Percentiles rank a stretch among this genome's conserved stretches.
phyloP scores from a whole-genome alignment of 1,140 invertebrate species.

The Helicoverpa armigera region DNA sequence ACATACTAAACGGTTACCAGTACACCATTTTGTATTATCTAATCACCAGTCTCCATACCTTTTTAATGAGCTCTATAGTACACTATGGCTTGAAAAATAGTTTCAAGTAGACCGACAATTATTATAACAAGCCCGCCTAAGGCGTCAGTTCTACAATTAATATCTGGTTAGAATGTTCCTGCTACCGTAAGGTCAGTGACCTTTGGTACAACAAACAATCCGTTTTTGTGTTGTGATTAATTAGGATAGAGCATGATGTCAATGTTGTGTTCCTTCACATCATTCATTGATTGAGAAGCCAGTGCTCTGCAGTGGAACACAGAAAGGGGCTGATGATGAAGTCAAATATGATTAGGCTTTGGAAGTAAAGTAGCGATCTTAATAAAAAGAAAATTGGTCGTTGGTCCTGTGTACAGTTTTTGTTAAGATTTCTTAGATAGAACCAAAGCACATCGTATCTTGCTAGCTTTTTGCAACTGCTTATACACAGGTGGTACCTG shows the following conservation, averaged over 20 bases:
- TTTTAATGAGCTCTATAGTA: conserved; percentile 36
- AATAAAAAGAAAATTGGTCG: too few species aligned
- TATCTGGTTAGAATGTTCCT: conserved; percentile 40
- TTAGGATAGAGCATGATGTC: neutral
- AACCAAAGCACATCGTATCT: too few species aligned
- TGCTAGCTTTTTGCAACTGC: too few species aligned
- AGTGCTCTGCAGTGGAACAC: too few species aligned
- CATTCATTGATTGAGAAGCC: too few species aligned
- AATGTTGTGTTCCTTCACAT: too few species aligned
- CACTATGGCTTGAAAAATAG: conserved; percentile 57
- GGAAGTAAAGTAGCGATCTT: too few species aligned
- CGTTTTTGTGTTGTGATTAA: conserved; percentile 11
- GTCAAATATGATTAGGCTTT: too few species aligned
- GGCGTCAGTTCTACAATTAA: conserved; percentile 42
- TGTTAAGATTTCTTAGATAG: too few species aligned
- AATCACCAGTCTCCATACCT: neutral
- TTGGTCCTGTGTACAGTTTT: too few species aligned
- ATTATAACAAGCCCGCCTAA: conserved; percentile 46
- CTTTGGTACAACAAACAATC: conserved; percentile 35
- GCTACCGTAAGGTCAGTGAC: conserved; percentile 36
- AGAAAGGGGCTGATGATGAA: too few species aligned
- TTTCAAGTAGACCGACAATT: conserved; percentile 47
- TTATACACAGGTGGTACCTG: too few species aligned
- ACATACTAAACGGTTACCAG: neutral
- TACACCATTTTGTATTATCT: neutral